phyloP scores from a whole-genome alignment of 2,888 invertebrate genomes.

The Heliconius hortense region DNA sequence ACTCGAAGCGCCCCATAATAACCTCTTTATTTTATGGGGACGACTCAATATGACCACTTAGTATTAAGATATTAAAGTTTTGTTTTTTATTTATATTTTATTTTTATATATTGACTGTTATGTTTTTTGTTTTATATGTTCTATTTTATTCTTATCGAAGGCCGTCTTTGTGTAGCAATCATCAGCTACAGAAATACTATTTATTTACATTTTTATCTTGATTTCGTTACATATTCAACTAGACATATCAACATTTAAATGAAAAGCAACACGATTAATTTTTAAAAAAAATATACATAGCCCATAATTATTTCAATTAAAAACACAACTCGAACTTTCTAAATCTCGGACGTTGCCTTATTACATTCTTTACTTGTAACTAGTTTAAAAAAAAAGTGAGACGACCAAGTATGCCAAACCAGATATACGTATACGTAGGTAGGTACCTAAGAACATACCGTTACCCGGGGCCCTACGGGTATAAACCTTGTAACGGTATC shows the following conservation, averaged over 20 bases:
- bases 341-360: slow-evolving; percentile 25
- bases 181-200: not conserved
- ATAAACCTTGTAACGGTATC: slow-evolving; percentile 48
- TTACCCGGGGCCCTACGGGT: slow-evolving; percentile 50
- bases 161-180: not conserved
- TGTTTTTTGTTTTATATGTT: not conserved
- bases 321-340: slow-evolving; percentile 27
- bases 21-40: slow-evolving; percentile 14
- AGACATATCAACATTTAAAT: not conserved
- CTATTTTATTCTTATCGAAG: not conserved
- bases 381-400: slow-evolving; percentile 35
- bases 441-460: slow-evolving; percentile 42
- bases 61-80: not conserved
- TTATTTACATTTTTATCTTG: not conserved
- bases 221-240: not conserved
- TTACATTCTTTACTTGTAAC: slow-evolving; percentile 35
- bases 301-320: slow-evolving; percentile 22
- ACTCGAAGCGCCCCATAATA: slow-evolving; percentile 23
- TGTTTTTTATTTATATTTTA: not conserved
- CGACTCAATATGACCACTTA: not conserved
- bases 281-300: not conserved
- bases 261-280: not conserved
- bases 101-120: not conserved
- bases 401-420: slow-evolving; percentile 40
- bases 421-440: slow-evolving; percentile 33